Evolutionary conservation across 2,797 vertebrate species (phyloP).

Genomic region (Girardinus metallicus): DNA sequence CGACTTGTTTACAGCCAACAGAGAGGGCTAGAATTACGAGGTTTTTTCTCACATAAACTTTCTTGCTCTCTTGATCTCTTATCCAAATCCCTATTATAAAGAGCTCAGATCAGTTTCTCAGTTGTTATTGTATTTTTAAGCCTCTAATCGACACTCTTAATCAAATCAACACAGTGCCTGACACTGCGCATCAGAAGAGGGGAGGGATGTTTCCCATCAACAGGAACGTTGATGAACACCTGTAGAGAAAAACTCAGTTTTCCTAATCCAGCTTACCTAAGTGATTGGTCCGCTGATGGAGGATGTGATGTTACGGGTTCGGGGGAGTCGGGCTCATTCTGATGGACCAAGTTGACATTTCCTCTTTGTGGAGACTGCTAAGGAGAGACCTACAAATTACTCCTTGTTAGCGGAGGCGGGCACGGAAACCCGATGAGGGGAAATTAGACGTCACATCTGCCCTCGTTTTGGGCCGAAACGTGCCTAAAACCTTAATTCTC

Average conservation of each 20-base stretch:
- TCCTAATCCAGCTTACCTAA: slow-evolving; percentile 66
- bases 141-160: slow-evolving; percentile 1
- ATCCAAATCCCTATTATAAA: not conserved
- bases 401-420: slow-evolving; percentile 51
- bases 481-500: slow-evolving; percentile 49
- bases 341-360: slow-evolving; percentile 68
- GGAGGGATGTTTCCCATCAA: slow-evolving; percentile 40
- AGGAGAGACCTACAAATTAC: slow-evolving; percentile 64
- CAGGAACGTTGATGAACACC: slow-evolving; percentile 50
- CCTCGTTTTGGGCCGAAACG: slow-evolving; percentile 59
- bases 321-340: slow-evolving; percentile 46
- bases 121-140: not conserved
- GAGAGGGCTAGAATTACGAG: not conserved
- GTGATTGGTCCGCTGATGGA: slow-evolving; percentile 59
- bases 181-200: slow-evolving; percentile 36
- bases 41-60: not conserved
- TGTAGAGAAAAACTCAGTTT: slow-evolving; percentile 69
- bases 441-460: slow-evolving; percentile 76
- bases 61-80: too few species aligned
- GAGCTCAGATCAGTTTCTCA: not conserved
- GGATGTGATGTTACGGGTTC: not conserved
- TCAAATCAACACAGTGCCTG: slow-evolving; percentile 23
- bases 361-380: slow-evolving; percentile 58
- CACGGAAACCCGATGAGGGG: slow-evolving; percentile 68
- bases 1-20: not conserved